A percentile compares a stretch with the other conserved stretches of the same genome.
phyloP scores from a whole-genome alignment of 2,113 vertebrate species.

The Nyctibius bracteatus region DNA sequence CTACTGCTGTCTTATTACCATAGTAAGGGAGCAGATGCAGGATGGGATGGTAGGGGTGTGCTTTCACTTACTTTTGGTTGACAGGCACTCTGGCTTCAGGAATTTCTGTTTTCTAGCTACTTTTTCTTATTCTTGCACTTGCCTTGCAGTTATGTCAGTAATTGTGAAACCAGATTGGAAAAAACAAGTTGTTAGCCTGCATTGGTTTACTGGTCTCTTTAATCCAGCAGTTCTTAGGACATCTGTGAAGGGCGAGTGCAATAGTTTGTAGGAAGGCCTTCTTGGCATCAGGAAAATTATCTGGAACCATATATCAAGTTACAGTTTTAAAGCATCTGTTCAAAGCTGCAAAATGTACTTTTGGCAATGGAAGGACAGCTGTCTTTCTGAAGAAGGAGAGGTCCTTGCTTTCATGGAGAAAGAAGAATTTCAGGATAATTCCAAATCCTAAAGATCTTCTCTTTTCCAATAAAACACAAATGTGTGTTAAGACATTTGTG shows the following conservation, averaged over 20 bases:
- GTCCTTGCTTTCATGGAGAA: not conserved
- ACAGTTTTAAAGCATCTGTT: not conserved
- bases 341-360: not conserved
- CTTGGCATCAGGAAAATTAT: not conserved
- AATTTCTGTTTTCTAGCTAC: not conserved
- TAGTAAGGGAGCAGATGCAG: not conserved
- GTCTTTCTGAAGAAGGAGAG: not conserved
- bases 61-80: not conserved
- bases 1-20: not conserved
- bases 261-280: not conserved
- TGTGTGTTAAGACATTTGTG: not conserved
- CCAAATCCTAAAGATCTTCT: not conserved
- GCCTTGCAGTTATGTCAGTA: not conserved
- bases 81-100: not conserved
- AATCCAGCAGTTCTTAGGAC: not conserved
- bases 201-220: not conserved
- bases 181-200: not conserved
- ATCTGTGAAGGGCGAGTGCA: not conserved
- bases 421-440: not conserved
- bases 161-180: not conserved
- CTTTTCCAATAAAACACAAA: not conserved
- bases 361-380: not conserved
- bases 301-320: not conserved
- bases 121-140: not conserved
- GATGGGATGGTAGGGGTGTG: not conserved